A percentile compares a stretch with the other conserved stretches of the same genome.
These are phyloP conservation scores for Scylla paramamosain DNA, from an alignment of 1,140 invertebrate genomes.

Conservation along the genomic window DNA sequence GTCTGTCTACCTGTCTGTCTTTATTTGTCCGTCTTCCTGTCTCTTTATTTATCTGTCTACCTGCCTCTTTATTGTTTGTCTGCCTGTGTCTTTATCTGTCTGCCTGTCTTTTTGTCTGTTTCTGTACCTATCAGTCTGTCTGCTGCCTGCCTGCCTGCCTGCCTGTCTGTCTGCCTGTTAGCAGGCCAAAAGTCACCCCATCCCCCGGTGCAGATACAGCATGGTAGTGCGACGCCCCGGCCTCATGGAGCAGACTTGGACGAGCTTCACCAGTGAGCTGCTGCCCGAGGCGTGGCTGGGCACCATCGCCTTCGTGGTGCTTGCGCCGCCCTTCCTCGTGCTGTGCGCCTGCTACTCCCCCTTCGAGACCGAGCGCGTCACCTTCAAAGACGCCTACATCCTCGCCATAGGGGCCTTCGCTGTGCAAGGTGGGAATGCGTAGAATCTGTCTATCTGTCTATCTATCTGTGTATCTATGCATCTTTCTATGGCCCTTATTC, in stretches of 20 bases:
- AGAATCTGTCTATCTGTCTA: too few species aligned
- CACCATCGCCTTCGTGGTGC: constrained; percentile 64
- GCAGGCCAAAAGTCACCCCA: too few species aligned
- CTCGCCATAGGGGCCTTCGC: constrained; percentile 73
- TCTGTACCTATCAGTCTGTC: too few species aligned
- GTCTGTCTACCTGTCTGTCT: too few species aligned
- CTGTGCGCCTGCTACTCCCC: constrained; percentile 66
- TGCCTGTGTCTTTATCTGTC: constrained; percentile 23
- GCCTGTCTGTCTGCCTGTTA: too few species aligned
- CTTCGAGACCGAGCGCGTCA: constrained; percentile 60
- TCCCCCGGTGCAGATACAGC: constrained; percentile 48
- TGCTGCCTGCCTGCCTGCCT: too few species aligned
- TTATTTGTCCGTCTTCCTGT: too few species aligned
- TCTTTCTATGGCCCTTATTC: too few species aligned
- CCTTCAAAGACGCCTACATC: constrained; percentile 73
- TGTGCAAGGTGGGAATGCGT: constrained; percentile 63
- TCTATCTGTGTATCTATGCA: too few species aligned
- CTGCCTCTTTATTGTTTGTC: constrained; percentile 10
- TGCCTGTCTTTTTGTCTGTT: too few species aligned
- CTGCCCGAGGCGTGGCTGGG: constrained; percentile 69
- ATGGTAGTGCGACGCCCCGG: constrained; percentile 69
- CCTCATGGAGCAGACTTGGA: constrained; percentile 76
- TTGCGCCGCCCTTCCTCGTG: constrained; percentile 70
- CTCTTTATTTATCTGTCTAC: constrained; percentile 7
- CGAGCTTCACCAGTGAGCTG: constrained; percentile 73